Conservation (phyloP, 2,113 vertebrate genomes). For the Paracanthobrama guichenoti region DNA sequence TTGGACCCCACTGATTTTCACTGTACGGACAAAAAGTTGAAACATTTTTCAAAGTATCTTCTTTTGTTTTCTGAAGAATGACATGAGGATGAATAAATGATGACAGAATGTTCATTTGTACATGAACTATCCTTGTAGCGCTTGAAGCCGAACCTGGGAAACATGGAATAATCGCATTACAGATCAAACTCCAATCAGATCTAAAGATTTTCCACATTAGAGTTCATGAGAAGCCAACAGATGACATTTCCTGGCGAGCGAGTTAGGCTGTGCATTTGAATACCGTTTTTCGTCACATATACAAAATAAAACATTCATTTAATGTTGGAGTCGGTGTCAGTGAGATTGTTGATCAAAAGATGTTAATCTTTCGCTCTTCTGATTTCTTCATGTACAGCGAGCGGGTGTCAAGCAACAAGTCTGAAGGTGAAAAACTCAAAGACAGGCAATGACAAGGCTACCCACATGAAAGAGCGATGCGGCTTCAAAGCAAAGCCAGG, state of each 20-base stretch:
- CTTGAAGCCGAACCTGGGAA: not conserved
- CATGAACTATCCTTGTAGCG: not conserved
- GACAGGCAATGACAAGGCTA: constrained; percentile 9
- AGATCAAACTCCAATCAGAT: constrained; percentile 11
- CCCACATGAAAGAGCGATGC: constrained; percentile 36
- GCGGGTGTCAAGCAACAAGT: constrained; percentile 15
- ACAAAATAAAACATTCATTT: constrained; percentile 40
- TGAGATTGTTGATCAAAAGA: constrained; percentile 46
- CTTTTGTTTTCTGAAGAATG: not conserved
- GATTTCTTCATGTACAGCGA: constrained; percentile 12
- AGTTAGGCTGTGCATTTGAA: not conserved
- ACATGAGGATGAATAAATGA: not conserved
- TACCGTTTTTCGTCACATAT: not conserved
- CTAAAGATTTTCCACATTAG: not conserved
- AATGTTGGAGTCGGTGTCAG: constrained; percentile 16
- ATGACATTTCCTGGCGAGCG: not conserved
- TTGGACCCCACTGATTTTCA: constrained; percentile 2
- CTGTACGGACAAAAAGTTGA: not conserved
- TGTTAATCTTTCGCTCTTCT: not conserved
- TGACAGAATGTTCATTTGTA: not conserved
- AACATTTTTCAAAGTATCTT: not conserved
- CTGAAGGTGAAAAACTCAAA: constrained; percentile 41
- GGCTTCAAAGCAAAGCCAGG: constrained; percentile 28
- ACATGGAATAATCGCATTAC: not conserved
- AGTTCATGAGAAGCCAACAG: not conserved